Base-by-base conservation (phyloP, 2,888 invertebrate genomes). In the Anaspis maculata region DNA sequence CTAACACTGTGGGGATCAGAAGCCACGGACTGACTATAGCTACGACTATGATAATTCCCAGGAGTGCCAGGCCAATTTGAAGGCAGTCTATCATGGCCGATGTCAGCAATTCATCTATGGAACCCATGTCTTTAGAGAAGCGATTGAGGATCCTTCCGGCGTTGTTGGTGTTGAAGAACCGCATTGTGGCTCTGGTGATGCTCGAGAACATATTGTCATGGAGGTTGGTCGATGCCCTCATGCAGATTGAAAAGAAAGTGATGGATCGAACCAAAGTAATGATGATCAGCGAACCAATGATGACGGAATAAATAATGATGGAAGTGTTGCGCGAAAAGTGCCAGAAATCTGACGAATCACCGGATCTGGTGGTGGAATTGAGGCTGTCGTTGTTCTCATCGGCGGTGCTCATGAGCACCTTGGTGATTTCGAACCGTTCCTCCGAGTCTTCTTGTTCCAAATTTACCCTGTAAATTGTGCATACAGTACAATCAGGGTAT, bases 21-120 rank as follows among this genome's bases (percentile, higher is more conserved):
- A 83, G 64, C 73, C 76, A 77, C 47, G 76, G 77, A 64, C 81
- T 86, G 6, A 83, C 76, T 2, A 78, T 52, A 3, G 77, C 78
- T 0, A 86, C 77, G 25, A 89, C 79, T 0, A 81, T 68, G 6
- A 84, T 69, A 15, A 88, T 77, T 9, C 84, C 86, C 9, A 83
- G 62, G 26, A 88, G 62, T 0, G 73, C 63, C 14, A 78, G 62
- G 12, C 76, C 76, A 29, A 82, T 72, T 49, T 64, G 64, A 27
- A 65, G 61, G 19, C 66, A 67, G 58, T 73, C 72, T 30, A 73
- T 70, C 44, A 73, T 48, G 2, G 70, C 68, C 12, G 55, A 49
- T 0, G 72, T 70, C 19, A 73, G 46, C 3, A 70, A 34, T 50
- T 73, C 73, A 48, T 73, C 73, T n/a, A 73, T 66, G 1, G 72